These are phyloP conservation scores for Lipophrys pholis DNA, from an alignment of 2,113 vertebrate species.

Conservation along the genomic window DNA sequence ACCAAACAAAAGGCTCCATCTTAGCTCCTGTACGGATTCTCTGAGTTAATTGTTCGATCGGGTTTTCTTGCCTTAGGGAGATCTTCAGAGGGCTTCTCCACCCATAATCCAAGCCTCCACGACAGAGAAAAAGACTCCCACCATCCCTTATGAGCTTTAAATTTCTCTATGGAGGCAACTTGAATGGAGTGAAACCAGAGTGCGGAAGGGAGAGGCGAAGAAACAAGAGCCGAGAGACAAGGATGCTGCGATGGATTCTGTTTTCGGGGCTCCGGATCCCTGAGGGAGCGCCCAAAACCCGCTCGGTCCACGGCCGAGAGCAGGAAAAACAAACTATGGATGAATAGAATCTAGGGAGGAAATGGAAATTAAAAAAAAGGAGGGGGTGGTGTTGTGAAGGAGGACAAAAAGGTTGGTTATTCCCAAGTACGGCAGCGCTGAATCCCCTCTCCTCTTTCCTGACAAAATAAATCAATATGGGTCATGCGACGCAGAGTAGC, in stretches of 20 bases:
- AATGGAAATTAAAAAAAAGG: constrained; percentile 6
- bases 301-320: constrained; percentile 49
- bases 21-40: constrained; percentile 55
- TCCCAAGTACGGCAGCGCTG: constrained; percentile 55
- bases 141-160: constrained; percentile 50
- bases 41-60: constrained; percentile 47
- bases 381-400: constrained; percentile 3
- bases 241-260: constrained; percentile 54
- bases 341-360: constrained; percentile 30
- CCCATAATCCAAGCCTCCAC: constrained; percentile 57
- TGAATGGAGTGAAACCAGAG: constrained; percentile 33
- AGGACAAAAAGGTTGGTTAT: constrained; percentile 50
- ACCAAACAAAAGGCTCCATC: constrained; percentile 60
- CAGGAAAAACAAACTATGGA: constrained; percentile 42
- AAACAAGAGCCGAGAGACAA: constrained; percentile 37
- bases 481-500: constrained; percentile 47
- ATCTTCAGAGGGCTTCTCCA: constrained; percentile 66
- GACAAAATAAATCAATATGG: constrained; percentile 64
- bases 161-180: constrained; percentile 15
- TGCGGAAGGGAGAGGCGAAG: constrained; percentile 39
- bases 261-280: constrained; percentile 63
- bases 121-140: constrained; percentile 36
- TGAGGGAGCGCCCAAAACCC: constrained; percentile 42
- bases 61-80: constrained; percentile 49
- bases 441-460: constrained; percentile 45